phyloP scores from a whole-genome alignment of 1,140 invertebrate species.

The Monomorium pharaonis region DNA sequence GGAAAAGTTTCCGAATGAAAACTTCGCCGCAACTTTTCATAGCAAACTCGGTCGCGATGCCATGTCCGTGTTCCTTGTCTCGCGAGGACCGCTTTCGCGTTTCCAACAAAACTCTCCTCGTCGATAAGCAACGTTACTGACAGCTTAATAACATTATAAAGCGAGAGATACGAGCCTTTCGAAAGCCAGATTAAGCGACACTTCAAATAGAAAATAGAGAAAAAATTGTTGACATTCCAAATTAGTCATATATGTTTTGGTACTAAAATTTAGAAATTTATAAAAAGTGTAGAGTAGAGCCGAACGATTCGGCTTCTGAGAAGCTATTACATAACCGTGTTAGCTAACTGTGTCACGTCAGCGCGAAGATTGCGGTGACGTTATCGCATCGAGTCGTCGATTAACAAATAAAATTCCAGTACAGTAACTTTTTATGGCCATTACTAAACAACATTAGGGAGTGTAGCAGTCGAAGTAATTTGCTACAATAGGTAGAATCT shows the following conservation, averaged over 20 bases:
- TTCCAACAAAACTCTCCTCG: neutral
- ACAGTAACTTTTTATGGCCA: neutral
- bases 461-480: neutral
- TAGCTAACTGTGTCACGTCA: neutral
- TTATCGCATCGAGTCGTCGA: too few species aligned
- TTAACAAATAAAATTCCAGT: constrained; percentile 16
- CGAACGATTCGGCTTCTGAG: neutral
- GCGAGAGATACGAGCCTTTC: neutral
- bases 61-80: constrained; percentile 34
- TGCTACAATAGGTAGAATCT: neutral
- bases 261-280: too few species aligned
- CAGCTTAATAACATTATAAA: constrained; percentile 15
- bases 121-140: constrained; percentile 10
- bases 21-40: constrained; percentile 21
- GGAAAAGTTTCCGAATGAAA: constrained; percentile 47
- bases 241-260: neutral
- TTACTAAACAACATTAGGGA: constrained; percentile 24
- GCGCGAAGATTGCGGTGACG: neutral
- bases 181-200: constrained; percentile 2
- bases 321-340: neutral
- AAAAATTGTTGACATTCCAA: neutral
- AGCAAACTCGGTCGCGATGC: constrained; percentile 26
- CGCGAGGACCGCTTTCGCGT: neutral
- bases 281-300: too few species aligned
- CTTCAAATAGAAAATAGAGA: neutral